phyloP scores from a whole-genome alignment of 53 echinoderm and acorn worm genomes.

The Stichopus horrens region DNA sequence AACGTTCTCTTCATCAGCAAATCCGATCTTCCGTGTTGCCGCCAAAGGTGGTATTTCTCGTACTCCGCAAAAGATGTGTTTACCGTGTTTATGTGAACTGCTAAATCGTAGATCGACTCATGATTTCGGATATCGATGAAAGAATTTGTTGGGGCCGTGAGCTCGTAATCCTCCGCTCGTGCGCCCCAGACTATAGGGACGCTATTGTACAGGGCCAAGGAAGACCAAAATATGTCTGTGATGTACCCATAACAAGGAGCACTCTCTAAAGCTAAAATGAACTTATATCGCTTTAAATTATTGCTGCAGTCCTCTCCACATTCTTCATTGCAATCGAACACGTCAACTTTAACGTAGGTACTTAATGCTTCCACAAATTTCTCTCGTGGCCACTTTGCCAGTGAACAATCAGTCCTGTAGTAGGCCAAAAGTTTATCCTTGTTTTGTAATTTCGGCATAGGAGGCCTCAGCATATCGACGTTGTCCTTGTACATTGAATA shows the following conservation, averaged over 20 bases:
- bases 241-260: conserved; percentile 38
- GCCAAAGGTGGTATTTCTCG: conserved; percentile 11
- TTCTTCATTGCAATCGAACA: not conserved
- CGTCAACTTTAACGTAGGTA: conserved; percentile 6
- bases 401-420: not conserved
- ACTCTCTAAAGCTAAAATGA: conserved; percentile 28
- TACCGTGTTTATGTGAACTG: not conserved
- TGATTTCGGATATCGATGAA: conserved; percentile 27
- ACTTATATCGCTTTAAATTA: conserved; percentile 4
- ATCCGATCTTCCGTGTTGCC: conserved; percentile 6
- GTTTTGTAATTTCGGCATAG: conserved; percentile 9
- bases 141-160: not conserved
- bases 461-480: not conserved
- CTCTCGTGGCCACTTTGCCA: conserved; percentile 23
- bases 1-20: not conserved
- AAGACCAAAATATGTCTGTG: conserved; percentile 36
- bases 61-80: conserved; percentile 2
- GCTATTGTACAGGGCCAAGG: conserved; percentile 8
- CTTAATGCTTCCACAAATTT: conserved; percentile 13
- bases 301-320: conserved; percentile 7
- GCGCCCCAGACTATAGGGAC: conserved; percentile 39
- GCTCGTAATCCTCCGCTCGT: not conserved
- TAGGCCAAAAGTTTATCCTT: conserved; percentile 18
- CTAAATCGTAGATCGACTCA: conserved; percentile 4
- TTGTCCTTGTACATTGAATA: not conserved